A percentile compares a stretch with the other conserved stretches of the same genome.
These are phyloP conservation scores for Helogale parvula DNA, from an alignment of 2,113 vertebrate species.

Conservation along the genomic window DNA sequence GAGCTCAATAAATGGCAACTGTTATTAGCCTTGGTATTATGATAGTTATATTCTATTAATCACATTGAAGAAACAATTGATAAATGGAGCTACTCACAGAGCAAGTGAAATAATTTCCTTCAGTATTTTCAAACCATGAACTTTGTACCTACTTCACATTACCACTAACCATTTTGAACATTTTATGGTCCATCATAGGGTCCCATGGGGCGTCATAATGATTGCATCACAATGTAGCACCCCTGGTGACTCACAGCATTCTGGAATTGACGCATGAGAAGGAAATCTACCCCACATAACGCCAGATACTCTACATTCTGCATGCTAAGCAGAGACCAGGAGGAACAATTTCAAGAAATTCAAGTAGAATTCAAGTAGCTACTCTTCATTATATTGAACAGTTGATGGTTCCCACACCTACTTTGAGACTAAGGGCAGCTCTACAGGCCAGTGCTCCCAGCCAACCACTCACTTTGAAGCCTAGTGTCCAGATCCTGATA, in stretches of 20 bases:
- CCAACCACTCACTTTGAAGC: not conserved
- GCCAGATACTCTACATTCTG: not conserved
- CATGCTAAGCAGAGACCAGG: not conserved
- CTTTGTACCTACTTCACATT: not conserved
- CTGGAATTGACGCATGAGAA: not conserved
- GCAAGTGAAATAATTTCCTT: not conserved
- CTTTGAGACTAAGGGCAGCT: not conserved
- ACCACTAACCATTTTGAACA: constrained; percentile 32
- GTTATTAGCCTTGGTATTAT: not conserved
- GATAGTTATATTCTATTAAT: not conserved
- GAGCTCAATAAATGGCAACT: not conserved
- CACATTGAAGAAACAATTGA: not conserved
- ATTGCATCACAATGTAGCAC: not conserved
- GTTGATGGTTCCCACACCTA: not conserved
- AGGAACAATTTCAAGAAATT: not conserved
- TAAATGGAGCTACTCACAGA: not conserved
- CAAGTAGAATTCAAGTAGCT: not conserved
- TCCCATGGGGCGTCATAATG: not conserved
- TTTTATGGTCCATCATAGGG: constrained; percentile 6
- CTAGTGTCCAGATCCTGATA: not conserved
- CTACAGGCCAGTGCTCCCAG: not conserved
- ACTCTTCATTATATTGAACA: not conserved
- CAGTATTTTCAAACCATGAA: not conserved
- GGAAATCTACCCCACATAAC: not conserved
- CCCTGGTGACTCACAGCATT: not conserved